Evolutionary conservation across 2,113 vertebrate species (phyloP).

Genomic region (Spea bombifrons): DNA sequence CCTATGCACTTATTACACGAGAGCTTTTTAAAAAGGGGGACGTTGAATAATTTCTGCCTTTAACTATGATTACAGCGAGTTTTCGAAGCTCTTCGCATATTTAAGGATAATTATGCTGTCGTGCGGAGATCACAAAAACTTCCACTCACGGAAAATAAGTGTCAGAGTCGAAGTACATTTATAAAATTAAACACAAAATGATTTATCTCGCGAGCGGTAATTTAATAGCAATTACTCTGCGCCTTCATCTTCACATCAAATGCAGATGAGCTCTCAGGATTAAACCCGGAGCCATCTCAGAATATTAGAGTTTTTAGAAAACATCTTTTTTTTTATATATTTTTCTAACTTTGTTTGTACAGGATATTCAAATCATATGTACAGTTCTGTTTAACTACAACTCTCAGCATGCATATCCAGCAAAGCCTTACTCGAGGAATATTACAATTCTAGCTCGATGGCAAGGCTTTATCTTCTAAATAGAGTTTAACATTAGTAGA

Average conservation of each 20-base stretch:
- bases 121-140: conserved; percentile 19
- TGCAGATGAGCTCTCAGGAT: conserved; percentile 36
- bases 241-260: conserved; percentile 27
- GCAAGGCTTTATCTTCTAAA: too few species aligned
- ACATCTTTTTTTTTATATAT: neutral
- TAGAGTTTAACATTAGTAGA: too few species aligned
- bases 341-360: neutral
- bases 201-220: conserved; percentile 37
- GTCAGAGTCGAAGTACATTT: conserved; percentile 27
- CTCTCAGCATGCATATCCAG: too few species aligned
- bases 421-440: too few species aligned
- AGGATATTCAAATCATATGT: too few species aligned
- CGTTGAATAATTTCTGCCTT: neutral
- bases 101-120: conserved; percentile 35
- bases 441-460: too few species aligned
- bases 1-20: too few species aligned
- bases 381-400: too few species aligned
- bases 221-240: conserved; percentile 42
- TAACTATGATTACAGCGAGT: too few species aligned
- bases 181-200: conserved; percentile 32
- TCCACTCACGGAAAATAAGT: conserved; percentile 12
- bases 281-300: conserved; percentile 25
- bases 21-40: too few species aligned
- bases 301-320: conserved; percentile 12
- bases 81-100: conserved; percentile 4